Base-by-base conservation (phyloP, 2,797 vertebrate species). In the Enteromius mattozi region DNA sequence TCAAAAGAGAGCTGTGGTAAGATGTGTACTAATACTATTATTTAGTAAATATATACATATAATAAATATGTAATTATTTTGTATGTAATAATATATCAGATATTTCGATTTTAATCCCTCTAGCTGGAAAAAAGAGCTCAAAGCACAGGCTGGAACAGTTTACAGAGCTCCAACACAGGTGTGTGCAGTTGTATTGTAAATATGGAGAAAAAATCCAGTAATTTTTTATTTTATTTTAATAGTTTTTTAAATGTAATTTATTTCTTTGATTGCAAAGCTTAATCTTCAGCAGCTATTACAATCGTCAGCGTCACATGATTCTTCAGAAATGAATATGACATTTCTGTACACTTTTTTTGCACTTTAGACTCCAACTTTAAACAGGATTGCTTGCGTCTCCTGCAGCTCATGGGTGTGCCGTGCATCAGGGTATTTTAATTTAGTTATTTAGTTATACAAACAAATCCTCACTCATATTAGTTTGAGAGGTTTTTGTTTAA, bases 321-420 rank as follows among this genome's bases (percentile, higher is more conserved):
- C 9, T 54, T 54, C 47, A 75, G 27, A 54, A 13, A 14, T 56
- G 17, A 42, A 61, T 42, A 56, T 49, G 5, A 66, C 47, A 56
- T 37, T 76, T 68, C 21, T 80, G 9, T 16, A n/a, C 7, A 37
- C 30, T 59, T 7, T 33, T 21, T 79, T 66, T 63, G 24, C 14
- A 42, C 80, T 4, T 78, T 79, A 95, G 95, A 86, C 33, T 95
- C 95, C 30, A 8, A 14, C 19, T 84, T 78, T 66, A 94, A 89
- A 30, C 91, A 76, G 68, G 93, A 96, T 16, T 94, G 90, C 30
- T 61, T 91, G 51, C 90, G 92, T 0, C 93, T 97, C 40, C 89
- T 97, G 72, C 87, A 87, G n/a, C 89, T 91, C 45, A 87, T 97
- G 77, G 96, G 96, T 14, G 95, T 96, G 1, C 96, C 96, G 0